Evolutionary conservation across 2,888 invertebrate species (phyloP).

Genomic region (Chesias legatella): DNA sequence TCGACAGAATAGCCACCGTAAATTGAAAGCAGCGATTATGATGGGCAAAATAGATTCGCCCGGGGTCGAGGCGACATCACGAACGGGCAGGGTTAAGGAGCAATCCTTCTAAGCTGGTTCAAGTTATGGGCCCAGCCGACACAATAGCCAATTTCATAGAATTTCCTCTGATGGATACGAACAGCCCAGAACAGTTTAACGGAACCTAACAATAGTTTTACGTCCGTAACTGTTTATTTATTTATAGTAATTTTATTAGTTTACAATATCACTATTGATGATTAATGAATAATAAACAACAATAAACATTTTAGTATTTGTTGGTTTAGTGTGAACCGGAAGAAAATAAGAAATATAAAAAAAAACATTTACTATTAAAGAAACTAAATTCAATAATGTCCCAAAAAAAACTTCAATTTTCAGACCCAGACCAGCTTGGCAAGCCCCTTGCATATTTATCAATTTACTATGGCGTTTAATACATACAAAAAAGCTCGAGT

Average conservation of each 20-base stretch:
- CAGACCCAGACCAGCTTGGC: too few species aligned
- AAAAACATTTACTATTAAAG: too few species aligned
- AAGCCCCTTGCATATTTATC: too few species aligned
- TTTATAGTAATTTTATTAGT: slow-evolving; percentile 15
- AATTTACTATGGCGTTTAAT: too few species aligned
- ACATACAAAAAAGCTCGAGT: too few species aligned
- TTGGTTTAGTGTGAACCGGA: too few species aligned
- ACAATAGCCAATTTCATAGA: slow-evolving; percentile 76
- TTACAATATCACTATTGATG: slow-evolving; percentile 1
- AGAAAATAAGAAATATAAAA: too few species aligned
- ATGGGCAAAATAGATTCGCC: slow-evolving; percentile 73
- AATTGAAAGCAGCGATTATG: slow-evolving; percentile 77
- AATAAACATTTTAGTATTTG: too few species aligned
- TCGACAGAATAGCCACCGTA: slow-evolving; percentile 64
- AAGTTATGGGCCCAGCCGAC: slow-evolving; percentile 66
- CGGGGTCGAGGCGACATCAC: slow-evolving; percentile 74
- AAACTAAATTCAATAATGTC: too few species aligned
- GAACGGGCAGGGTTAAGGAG: slow-evolving; percentile 68
- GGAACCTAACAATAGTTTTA: slow-evolving; percentile 44
- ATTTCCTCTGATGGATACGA: slow-evolving; percentile 63
- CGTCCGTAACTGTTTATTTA: slow-evolving; percentile 22
- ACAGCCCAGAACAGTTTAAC: slow-evolving; percentile 52
- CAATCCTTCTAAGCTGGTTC: slow-evolving; percentile 59
- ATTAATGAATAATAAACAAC: too few species aligned
- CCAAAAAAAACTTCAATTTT: too few species aligned